phyloP scores from a whole-genome alignment of 2,888 invertebrate species.

The Barypeithes pellucidus region DNA sequence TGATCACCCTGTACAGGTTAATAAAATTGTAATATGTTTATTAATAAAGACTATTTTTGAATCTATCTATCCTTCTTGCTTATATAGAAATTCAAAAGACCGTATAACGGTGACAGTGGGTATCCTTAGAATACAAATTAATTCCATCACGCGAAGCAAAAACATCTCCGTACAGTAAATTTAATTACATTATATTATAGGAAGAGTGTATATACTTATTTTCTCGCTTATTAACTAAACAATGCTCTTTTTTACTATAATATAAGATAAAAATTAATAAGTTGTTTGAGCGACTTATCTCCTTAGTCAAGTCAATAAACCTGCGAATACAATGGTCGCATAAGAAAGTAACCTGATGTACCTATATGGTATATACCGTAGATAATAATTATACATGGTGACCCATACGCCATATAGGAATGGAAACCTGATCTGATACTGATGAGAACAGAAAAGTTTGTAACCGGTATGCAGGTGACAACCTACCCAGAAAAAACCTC shows the following conservation, averaged over 20 bases:
- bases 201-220: conserved; percentile 16
- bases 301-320: conserved; percentile 49
- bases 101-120: conserved; percentile 14
- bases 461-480: too few relatives aligned
- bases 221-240: conserved; percentile 36
- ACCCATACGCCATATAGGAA: too few relatives aligned
- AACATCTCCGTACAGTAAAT: conserved; percentile 28
- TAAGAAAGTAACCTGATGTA: conserved; percentile 29
- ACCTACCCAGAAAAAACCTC: too few relatives aligned
- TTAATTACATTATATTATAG: conserved; percentile 26
- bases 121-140: conserved; percentile 19
- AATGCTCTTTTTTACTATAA: conserved; percentile 35
- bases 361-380: conserved; percentile 3
- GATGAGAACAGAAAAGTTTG: too few relatives aligned
- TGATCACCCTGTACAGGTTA: too few relatives aligned
- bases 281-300: conserved; percentile 45
- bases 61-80: too few relatives aligned
- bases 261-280: conserved; percentile 46
- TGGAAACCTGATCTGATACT: too few relatives aligned
- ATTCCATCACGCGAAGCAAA: conserved; percentile 23
- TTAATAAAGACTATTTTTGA: too few relatives aligned
- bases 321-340: conserved; percentile 41
- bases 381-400: conserved; percentile 15
- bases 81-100: too few relatives aligned
- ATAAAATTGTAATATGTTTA: too few relatives aligned